phyloP scores from a whole-genome alignment of 2,888 invertebrate genomes.

The Euplexia lucipara region DNA sequence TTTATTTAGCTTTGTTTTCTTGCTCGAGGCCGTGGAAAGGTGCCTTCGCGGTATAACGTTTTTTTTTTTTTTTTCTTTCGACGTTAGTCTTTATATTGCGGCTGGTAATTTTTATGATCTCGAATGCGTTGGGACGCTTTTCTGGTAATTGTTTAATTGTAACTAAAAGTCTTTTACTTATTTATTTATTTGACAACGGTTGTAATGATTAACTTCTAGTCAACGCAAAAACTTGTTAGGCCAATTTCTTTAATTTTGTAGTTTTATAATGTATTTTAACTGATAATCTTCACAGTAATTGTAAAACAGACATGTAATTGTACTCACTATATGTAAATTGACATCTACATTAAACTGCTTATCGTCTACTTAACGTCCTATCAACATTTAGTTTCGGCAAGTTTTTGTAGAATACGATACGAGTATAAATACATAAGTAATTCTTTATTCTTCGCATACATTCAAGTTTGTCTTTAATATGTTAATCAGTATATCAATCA shows the following conservation, averaged over 20 bases:
- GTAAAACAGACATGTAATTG: background rate
- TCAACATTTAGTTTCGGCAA: slow-evolving; percentile 14
- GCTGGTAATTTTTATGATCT: slow-evolving; percentile 52
- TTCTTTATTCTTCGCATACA: slow-evolving; percentile 8
- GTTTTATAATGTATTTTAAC: background rate
- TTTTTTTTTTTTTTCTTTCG: slow-evolving; percentile 51
- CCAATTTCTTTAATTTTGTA: background rate
- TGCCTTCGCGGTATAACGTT: slow-evolving; percentile 67
- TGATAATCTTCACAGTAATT: background rate
- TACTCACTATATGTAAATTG: slow-evolving; percentile 20
- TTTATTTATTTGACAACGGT: background rate
- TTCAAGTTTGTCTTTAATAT: slow-evolving; percentile 1
- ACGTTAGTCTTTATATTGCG: slow-evolving; percentile 51
- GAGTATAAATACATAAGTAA: background rate
- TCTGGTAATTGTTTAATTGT: slow-evolving; percentile 20
- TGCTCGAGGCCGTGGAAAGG: slow-evolving; percentile 66
- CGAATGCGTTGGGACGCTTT: slow-evolving; percentile 30
- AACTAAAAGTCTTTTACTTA: background rate
- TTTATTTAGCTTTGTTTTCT: slow-evolving; percentile 69
- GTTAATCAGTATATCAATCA: slow-evolving; percentile 22
- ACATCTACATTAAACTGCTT: slow-evolving; percentile 3
- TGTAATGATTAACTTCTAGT: background rate
- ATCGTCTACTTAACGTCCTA: background rate
- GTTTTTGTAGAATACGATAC: background rate
- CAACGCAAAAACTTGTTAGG: background rate